Evolutionary conservation across 35 echinoderm and acorn worm genomes (phyloP).

Genomic region (Amphiura filiformis): DNA sequence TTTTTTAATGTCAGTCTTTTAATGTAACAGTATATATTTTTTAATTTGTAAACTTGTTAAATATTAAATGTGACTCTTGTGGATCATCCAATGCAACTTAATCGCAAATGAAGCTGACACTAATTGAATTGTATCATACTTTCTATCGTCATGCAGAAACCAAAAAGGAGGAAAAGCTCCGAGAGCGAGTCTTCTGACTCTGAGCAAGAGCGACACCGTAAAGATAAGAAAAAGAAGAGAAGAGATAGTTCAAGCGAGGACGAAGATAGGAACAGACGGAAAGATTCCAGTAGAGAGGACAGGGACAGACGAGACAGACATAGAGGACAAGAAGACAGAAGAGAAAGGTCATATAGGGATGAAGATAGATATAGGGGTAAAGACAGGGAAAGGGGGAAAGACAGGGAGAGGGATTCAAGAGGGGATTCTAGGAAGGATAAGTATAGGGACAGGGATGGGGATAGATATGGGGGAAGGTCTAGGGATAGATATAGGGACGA

Average conservation of each 20-base stretch:
- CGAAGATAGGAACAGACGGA: slow-evolving; percentile 7
- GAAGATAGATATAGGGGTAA: background rate
- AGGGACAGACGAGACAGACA: slow-evolving; percentile 11
- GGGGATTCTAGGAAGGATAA: background rate
- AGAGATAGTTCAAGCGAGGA: slow-evolving; percentile 4
- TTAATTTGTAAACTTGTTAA: too few relatives aligned
- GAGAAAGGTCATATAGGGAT: slow-evolving; percentile 4
- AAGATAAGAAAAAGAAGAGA: slow-evolving; percentile 8
- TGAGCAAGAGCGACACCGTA: background rate
- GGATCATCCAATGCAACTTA: too few relatives aligned
- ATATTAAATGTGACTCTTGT: too few relatives aligned
- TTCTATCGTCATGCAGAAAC: background rate
- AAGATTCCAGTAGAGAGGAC: background rate
- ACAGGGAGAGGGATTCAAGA: slow-evolving; percentile 17
- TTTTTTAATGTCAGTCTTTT: too few relatives aligned
- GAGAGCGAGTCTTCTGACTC: slow-evolving; percentile 1
- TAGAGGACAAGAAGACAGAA: slow-evolving; percentile 1
- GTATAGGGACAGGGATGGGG: background rate
- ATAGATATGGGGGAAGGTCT: slow-evolving; percentile 28
- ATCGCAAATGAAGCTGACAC: background rate
- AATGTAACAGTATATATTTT: too few relatives aligned
- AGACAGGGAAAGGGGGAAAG: slow-evolving; percentile 9
- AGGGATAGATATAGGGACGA: slow-evolving; percentile 40
- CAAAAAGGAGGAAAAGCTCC: slow-evolving; percentile 10
- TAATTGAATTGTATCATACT: background rate